Conservation (phyloP, 2,888 invertebrate species). For the Julus scanicus region DNA sequence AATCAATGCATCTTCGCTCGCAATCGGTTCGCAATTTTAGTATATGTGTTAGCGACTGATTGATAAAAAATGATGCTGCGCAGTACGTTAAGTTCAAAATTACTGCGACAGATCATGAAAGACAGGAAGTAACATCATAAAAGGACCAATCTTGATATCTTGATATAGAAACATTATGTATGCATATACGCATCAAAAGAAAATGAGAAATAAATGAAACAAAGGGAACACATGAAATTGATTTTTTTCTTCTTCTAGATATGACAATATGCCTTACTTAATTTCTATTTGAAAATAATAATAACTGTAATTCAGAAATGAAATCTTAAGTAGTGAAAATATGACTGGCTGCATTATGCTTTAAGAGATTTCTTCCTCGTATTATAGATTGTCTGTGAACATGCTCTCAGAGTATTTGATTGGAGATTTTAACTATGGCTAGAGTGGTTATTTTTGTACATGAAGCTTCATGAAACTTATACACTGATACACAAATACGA, state of each 20-base stretch:
- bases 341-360: too few species aligned
- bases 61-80: not conserved
- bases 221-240: not conserved
- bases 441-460: too few species aligned
- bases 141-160: not conserved
- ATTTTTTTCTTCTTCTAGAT: not conserved
- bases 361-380: too few species aligned
- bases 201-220: not conserved
- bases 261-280: not conserved
- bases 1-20: conserved; percentile 21
- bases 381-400: too few species aligned
- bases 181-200: not conserved
- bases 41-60: not conserved
- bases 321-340: not conserved
- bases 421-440: too few species aligned
- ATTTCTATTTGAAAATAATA: not conserved
- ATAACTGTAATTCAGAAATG: not conserved
- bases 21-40: conserved; percentile 1
- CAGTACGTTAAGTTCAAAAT: not conserved
- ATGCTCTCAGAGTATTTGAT: too few species aligned
- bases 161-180: not conserved
- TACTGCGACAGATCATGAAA: conserved; percentile 14
- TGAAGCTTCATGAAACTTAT: too few species aligned
- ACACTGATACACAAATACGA: too few species aligned
- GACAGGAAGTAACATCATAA: not conserved